Conservation (phyloP, 2,797 vertebrate genomes). For the Betta splendens region DNA sequence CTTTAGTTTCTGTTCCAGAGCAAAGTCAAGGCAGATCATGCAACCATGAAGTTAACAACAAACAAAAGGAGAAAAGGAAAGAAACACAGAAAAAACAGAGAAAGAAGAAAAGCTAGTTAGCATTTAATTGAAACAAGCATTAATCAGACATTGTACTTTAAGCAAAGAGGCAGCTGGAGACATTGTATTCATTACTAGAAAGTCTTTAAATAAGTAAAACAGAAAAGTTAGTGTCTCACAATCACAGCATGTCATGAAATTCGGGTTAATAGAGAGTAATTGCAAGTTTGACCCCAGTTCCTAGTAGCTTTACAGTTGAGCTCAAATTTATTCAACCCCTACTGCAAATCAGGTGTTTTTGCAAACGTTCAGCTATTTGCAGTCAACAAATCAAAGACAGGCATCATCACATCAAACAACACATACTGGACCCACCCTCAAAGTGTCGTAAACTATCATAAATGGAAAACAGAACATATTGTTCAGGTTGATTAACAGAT, state of each 20-base stretch:
- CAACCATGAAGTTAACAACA: constrained; percentile 37
- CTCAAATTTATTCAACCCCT: no score
- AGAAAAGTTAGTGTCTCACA: not conserved
- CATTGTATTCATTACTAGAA: constrained; percentile 4
- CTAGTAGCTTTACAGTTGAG: no score
- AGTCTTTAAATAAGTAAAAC: not conserved
- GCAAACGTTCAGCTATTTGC: no score
- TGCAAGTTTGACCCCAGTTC: no score
- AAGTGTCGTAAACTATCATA: no score
- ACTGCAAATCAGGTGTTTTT: no score
- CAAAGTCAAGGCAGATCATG: constrained; percentile 47
- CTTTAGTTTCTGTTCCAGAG: constrained; percentile 68
- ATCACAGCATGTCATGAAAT: no score
- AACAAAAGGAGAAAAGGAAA: constrained; percentile 19
- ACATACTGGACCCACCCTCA: no score
- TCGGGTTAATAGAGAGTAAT: no score
- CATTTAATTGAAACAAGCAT: constrained; percentile 43
- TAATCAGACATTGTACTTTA: constrained; percentile 34
- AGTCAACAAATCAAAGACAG: no score
- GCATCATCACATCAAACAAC: no score
- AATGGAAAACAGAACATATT: constrained; percentile 19
- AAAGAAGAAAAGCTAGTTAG: constrained; percentile 50
- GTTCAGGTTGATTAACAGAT: constrained; percentile 20
- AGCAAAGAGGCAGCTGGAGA: constrained; percentile 38
- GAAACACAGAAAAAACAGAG: constrained; percentile 36